These are phyloP conservation scores for Volucella inanis DNA, from an alignment of 2,888 invertebrate species.

Conservation along the genomic window DNA sequence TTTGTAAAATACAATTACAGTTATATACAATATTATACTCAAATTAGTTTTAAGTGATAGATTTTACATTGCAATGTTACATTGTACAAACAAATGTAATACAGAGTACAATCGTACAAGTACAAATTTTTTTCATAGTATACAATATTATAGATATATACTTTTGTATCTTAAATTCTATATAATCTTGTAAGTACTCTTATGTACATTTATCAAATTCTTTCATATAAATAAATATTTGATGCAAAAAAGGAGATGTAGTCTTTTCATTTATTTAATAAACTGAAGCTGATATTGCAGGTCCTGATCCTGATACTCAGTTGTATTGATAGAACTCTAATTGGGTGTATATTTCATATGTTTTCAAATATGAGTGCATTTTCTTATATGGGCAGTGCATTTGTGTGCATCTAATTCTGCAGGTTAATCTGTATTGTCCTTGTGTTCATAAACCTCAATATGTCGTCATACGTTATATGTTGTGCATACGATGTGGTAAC, in stretches of 20 bases:
- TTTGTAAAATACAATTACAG: conserved; percentile 34
- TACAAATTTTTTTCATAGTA: conserved; percentile 64
- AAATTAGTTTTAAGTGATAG: conserved; percentile 52
- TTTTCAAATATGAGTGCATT: too few relatives aligned
- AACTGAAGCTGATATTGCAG: not conserved
- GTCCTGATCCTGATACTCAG: too few relatives aligned
- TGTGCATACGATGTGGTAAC: too few relatives aligned
- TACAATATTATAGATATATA: conserved; percentile 59
- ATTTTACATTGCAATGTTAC: conserved; percentile 27
- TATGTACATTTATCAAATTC: conserved; percentile 50
- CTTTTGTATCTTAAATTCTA: conserved; percentile 63
- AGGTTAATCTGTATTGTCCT: too few relatives aligned
- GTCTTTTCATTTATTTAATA: conserved; percentile 36
- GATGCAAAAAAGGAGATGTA: conserved; percentile 56
- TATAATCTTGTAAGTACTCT: conserved; percentile 35
- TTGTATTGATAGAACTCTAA: too few relatives aligned
- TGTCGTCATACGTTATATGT: too few relatives aligned
- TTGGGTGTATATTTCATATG: too few relatives aligned
- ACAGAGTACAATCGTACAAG: conserved; percentile 70
- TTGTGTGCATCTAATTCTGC: too few relatives aligned
- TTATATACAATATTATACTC: conserved; percentile 58
- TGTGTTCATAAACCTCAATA: too few relatives aligned
- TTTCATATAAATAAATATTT: conserved; percentile 72
- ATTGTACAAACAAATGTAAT: conserved; percentile 50
- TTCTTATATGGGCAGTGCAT: too few relatives aligned